phyloP scores from a whole-genome alignment of 2,888 invertebrate genomes.

The Acholoe squamosa region DNA sequence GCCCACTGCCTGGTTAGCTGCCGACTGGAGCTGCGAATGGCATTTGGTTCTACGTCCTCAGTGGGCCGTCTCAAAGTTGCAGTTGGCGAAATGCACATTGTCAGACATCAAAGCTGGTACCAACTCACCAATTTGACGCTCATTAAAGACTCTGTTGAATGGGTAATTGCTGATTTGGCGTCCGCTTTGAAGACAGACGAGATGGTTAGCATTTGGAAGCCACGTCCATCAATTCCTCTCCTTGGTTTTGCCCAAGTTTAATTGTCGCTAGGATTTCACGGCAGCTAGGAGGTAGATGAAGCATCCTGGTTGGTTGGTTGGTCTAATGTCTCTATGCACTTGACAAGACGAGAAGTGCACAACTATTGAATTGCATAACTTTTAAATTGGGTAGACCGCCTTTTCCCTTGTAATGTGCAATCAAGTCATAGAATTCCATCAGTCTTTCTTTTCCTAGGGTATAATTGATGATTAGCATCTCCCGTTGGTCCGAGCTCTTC shows the following conservation, averaged over 20 bases:
- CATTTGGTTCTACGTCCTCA: not conserved
- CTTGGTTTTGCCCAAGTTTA: constrained; percentile 44
- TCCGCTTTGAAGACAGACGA: constrained; percentile 48
- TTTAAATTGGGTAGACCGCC: too few relatives aligned
- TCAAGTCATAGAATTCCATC: not conserved
- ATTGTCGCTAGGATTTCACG: not conserved
- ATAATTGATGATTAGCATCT: too few relatives aligned
- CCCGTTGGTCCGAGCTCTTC: too few relatives aligned
- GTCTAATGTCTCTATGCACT: too few relatives aligned
- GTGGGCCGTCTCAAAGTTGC: not conserved
- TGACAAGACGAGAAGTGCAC: too few relatives aligned
- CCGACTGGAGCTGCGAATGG: constrained; percentile 42
- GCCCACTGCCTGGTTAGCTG: constrained; percentile 31
- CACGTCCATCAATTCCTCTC: constrained; percentile 49
- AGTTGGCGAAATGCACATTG: constrained; percentile 29
- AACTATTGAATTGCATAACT: too few relatives aligned
- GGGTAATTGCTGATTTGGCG: constrained; percentile 44
- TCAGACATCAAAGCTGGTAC: not conserved
- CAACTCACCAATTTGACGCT: constrained; percentile 48
- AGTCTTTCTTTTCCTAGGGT: not conserved
- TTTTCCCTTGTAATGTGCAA: too few relatives aligned
- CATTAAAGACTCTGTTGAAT: constrained; percentile 48
- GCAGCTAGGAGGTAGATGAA: not conserved
- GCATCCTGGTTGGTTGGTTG: not conserved
- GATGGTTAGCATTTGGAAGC: constrained; percentile 43